These are phyloP conservation scores for Laterallus jamaicensis DNA, from an alignment of 2,113 vertebrate genomes.

Conservation along the genomic window DNA sequence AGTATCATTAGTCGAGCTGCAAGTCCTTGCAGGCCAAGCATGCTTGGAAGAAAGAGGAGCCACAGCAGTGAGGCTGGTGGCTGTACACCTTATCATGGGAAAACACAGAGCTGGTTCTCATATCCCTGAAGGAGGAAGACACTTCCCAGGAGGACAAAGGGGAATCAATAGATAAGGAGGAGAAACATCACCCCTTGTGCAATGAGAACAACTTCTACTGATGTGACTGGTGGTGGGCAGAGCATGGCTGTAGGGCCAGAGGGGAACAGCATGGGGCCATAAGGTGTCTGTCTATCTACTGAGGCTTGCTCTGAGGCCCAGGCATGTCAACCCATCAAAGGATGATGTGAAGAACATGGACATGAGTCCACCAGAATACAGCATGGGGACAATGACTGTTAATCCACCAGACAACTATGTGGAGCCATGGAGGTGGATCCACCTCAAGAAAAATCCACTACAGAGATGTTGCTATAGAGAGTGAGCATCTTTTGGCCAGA, in stretches of 20 bases:
- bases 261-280: neutral
- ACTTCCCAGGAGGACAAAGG: neutral
- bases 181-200: neutral
- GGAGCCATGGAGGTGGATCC: neutral
- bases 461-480: no score
- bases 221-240: rapidly evolving
- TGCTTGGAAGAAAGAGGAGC: neutral
- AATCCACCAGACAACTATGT: neutral
- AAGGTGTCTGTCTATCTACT: neutral
- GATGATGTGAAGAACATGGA: neutral
- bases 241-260: rapidly evolving
- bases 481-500: no score
- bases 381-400: no score
- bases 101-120: neutral
- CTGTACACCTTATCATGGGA: neutral
- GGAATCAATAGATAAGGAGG: neutral
- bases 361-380: neutral
- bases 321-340: neutral
- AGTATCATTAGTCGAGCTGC: rapidly evolving
- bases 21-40: neutral
- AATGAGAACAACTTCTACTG: neutral
- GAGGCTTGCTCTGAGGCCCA: neutral
- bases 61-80: rapidly evolving
- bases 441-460: neutral
- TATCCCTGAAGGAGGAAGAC: neutral